A percentile compares a stretch with the other conserved stretches of the same genome.
Conservation (phyloP, 2,797 vertebrate genomes). For the Hephaestus fuliginosus region DNA sequence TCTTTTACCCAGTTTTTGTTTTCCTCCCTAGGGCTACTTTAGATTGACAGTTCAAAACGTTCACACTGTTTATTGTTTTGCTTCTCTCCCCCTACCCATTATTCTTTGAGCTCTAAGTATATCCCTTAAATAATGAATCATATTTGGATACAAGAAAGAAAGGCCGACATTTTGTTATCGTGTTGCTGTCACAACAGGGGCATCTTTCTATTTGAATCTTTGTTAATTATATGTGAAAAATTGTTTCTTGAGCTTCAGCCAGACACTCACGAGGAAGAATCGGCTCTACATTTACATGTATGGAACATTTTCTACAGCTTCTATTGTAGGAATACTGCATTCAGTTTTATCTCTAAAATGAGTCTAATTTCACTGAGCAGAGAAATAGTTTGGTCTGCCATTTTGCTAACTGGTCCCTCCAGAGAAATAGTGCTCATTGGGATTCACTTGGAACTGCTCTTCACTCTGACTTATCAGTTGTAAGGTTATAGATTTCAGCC, state of each 20-base stretch:
- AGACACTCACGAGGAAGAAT: background rate
- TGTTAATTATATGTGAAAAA: slow-evolving; percentile 37
- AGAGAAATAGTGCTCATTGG: slow-evolving; percentile 43
- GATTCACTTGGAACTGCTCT: slow-evolving; percentile 42
- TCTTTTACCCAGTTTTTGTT: slow-evolving; percentile 75
- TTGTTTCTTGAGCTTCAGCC: slow-evolving; percentile 4
- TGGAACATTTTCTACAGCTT: background rate
- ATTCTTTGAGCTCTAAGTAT: slow-evolving; percentile 60
- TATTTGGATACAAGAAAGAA: slow-evolving; percentile 60
- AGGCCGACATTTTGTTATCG: slow-evolving; percentile 46
- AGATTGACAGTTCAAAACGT: slow-evolving; percentile 82
- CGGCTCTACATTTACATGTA: slow-evolving; percentile 1
- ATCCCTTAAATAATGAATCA: slow-evolving; percentile 82
- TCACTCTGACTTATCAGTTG: slow-evolving; percentile 54
- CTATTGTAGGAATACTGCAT: background rate
- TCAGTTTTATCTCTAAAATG: background rate
- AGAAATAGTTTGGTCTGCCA: slow-evolving; percentile 17
- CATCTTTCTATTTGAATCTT: slow-evolving; percentile 46
- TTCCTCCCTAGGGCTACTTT: slow-evolving; percentile 69
- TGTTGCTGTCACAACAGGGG: slow-evolving; percentile 49
- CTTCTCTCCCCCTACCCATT: slow-evolving; percentile 43
- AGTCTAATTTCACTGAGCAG: slow-evolving; percentile 24
- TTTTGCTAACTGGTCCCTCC: slow-evolving; percentile 23
- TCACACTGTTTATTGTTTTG: slow-evolving; percentile 80
- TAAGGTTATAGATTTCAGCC: slow-evolving; percentile 67